A percentile compares a stretch with the other conserved stretches of the same genome.
Conservation (phyloP, 2,888 invertebrate species). For the Nesidiocoris tenuis region DNA sequence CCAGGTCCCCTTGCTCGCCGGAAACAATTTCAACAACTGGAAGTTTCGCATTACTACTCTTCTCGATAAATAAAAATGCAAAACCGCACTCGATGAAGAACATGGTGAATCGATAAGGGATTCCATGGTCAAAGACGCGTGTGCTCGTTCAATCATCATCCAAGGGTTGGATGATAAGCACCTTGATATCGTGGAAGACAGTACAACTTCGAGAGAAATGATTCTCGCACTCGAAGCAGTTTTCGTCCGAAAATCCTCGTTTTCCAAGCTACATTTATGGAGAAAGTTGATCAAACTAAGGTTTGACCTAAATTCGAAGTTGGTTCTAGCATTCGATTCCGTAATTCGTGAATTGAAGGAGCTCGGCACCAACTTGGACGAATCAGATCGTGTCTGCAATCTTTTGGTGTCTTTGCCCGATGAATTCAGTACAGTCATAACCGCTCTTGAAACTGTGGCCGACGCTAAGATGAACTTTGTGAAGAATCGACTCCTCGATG, state of each 20-base stretch:
- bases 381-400: conserved; percentile 39
- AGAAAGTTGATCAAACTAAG: conserved; percentile 26
- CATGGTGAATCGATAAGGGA: background rate
- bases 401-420: conserved; percentile 34
- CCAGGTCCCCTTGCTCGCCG: no score
- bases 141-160: conserved; percentile 12
- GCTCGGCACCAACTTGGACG: conserved; percentile 28
- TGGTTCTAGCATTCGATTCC: conserved; percentile 37
- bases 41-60: conserved; percentile 10
- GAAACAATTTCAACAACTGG: conserved; percentile 30
- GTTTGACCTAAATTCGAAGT: background rate
- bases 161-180: conserved; percentile 18
- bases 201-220: background rate
- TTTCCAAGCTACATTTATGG: conserved; percentile 29
- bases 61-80: conserved; percentile 12
- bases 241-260: conserved; percentile 27
- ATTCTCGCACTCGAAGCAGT: conserved; percentile 4
- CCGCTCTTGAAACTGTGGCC: conserved; percentile 30
- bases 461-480: conserved; percentile 35
- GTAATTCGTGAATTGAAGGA: conserved; percentile 32
- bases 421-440: conserved; percentile 38
- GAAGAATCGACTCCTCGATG: conserved; percentile 34
- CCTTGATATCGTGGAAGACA: conserved; percentile 1
- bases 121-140: background rate
- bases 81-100: background rate